Base-by-base conservation (phyloP, 2,797 vertebrate genomes). In the Darevskia mixta region DNA sequence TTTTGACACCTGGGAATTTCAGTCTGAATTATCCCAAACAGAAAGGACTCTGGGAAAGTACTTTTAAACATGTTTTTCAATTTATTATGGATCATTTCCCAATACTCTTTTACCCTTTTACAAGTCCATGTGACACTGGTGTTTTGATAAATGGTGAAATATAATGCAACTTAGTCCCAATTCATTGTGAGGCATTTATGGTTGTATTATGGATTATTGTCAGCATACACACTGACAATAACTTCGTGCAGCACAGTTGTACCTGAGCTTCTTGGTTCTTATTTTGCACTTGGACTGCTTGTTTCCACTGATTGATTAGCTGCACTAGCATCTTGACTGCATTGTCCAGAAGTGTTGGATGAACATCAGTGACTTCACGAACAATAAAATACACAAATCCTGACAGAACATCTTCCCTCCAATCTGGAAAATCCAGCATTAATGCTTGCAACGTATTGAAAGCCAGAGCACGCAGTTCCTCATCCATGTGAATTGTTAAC, bases 401-500 rank as follows among this genome's bases (percentile, higher is more conserved):
- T 79, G 99, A 99, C 93, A 99, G 97, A 87, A 99, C 99, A 79
- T 99, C 99, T 94, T 99, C 99, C 71, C 99, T 97, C 99, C 99
- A 99, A 94, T 99, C 99, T 45, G 98, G 98, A 95, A 99, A 99
- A 96, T 99, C 98, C 94, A 99, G 96, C 98, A 99, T 98, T 92
- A 99, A 97, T 55, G 98, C 98, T 96, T 99, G 98, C 90, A 99
- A 98, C n/a, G 99, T 99, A 86, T 99, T 99, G 95, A 99, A 99
- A 91, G 99, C 99, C 93, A 99, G 97, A 83, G 98, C 98, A 75
- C 99, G 98, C 76, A 99, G 97, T 95, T 99, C 99, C 96, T 99
- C 99, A 85, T 99, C 99, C 99, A 99, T 99, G 93, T 99, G 99
- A 96, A 99, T 97, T 82, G 99, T 99, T 94, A 99, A 95, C 96